A percentile compares a stretch with the other conserved stretches of the same genome.
These are phyloP conservation scores for Solenopsis invicta DNA, from an alignment of 1,140 invertebrate genomes.

Conservation along the genomic window DNA sequence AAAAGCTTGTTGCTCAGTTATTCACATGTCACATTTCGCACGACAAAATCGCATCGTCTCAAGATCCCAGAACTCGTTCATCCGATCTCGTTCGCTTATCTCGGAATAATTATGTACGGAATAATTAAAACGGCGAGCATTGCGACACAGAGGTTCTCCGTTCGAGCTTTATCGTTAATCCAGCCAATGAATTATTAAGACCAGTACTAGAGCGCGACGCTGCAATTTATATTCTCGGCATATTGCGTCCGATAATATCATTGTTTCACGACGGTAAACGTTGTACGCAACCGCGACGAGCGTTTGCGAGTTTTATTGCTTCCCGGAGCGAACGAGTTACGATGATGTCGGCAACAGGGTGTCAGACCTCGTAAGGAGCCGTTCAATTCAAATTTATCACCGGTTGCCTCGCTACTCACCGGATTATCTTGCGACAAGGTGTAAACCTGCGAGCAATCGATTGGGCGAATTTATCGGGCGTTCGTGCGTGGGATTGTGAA, in stretches of 20 bases:
- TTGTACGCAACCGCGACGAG: not conserved
- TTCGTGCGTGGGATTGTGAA: conserved; percentile 11
- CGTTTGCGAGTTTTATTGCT: conserved; percentile 43
- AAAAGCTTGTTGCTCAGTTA: not conserved
- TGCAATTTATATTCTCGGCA: conserved; percentile 10
- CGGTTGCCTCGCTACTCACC: conserved; percentile 66
- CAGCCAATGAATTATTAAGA: conserved; percentile 22
- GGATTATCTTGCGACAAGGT: conserved; percentile 59
- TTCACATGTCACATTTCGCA: not conserved
- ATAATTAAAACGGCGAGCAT: conserved; percentile 35
- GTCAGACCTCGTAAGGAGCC: conserved; percentile 20
- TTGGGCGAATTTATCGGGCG: conserved; percentile 40
- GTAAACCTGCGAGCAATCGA: conserved; percentile 57
- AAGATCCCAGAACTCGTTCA: conserved; percentile 13
- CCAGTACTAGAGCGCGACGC: not conserved
- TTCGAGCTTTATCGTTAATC: conserved; percentile 1
- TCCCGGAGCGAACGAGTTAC: conserved; percentile 19
- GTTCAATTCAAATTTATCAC: conserved; percentile 45
- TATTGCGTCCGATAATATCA: conserved; percentile 6
- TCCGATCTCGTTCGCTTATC: not conserved
- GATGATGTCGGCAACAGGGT: conserved; percentile 59
- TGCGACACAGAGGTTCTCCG: conserved; percentile 17
- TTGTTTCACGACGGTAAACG: not conserved
- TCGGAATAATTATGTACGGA: conserved; percentile 24
- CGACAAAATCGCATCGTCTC: not conserved